Conservation (phyloP, 2,888 invertebrate genomes). For the Ceriagrion tenellum region DNA sequence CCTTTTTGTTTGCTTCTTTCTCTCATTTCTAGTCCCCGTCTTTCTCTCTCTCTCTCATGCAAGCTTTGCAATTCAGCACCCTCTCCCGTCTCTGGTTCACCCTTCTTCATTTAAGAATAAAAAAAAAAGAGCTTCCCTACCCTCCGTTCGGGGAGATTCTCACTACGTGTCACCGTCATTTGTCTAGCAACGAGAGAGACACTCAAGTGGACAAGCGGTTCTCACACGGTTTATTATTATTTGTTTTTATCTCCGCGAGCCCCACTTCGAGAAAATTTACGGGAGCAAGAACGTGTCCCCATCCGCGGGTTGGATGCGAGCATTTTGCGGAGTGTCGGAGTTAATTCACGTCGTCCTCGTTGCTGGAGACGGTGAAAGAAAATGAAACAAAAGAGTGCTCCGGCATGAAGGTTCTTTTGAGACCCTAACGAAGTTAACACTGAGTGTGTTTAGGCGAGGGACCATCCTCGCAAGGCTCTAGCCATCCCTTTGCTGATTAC, state of each 20-base stretch:
- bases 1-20: background rate
- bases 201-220: conserved; percentile 18
- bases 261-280: background rate
- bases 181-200: background rate
- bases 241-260: background rate
- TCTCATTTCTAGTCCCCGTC: background rate
- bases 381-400: background rate
- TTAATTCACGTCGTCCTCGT: background rate
- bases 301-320: background rate
- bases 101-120: background rate
- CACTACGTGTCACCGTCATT: background rate
- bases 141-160: background rate
- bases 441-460: background rate
- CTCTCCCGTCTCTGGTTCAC: background rate
- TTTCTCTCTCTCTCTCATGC: background rate
- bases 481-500: background rate
- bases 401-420: background rate
- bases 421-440: background rate
- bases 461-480: background rate
- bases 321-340: background rate
- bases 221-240: background rate
- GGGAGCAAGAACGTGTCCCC: background rate
- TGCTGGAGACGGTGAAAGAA: background rate
- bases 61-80: background rate
- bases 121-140: too few species aligned